Evolutionary conservation across 1,140 invertebrate species (phyloP).

Genomic region (Drosophila littoralis): DNA sequence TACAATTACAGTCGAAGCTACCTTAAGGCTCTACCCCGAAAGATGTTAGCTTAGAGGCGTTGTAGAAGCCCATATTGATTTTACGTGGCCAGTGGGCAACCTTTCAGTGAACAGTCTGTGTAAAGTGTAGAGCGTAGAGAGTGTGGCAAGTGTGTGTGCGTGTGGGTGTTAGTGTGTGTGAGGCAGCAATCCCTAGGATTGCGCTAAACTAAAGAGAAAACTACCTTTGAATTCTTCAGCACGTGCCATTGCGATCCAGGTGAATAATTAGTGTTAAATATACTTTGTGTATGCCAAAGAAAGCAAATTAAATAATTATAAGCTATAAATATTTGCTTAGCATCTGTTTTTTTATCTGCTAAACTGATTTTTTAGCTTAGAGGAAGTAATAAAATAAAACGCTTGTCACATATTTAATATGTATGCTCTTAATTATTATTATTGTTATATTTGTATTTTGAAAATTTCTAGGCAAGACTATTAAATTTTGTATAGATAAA

Average conservation of each 20-base stretch:
- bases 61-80: conserved; percentile 59
- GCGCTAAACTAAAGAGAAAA: conserved; percentile 30
- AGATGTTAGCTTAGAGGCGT: conserved; percentile 58
- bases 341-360: background rate
- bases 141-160: conserved; percentile 13
- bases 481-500: conserved; percentile 18
- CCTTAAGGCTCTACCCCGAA: conserved; percentile 20
- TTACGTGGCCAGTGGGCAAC: conserved; percentile 32
- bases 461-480: conserved; percentile 9
- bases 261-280: conserved; percentile 53
- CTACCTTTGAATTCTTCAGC: conserved; percentile 79
- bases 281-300: background rate
- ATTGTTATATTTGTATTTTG: background rate
- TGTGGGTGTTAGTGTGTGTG: conserved; percentile 4
- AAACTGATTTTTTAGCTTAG: background rate
- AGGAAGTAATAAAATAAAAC: conserved; percentile 31
- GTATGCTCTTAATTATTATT: conserved; percentile 25
- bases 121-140: conserved; percentile 10
- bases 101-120: conserved; percentile 18
- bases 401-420: conserved; percentile 34
- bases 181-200: conserved; percentile 37
- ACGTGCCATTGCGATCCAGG: conserved; percentile 84
- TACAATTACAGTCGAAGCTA: conserved; percentile 20
- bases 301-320: too few species aligned
- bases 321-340: too few species aligned